Evolutionary conservation across 2,888 invertebrate species (phyloP).

Genomic region (Subacronicta megacephala): DNA sequence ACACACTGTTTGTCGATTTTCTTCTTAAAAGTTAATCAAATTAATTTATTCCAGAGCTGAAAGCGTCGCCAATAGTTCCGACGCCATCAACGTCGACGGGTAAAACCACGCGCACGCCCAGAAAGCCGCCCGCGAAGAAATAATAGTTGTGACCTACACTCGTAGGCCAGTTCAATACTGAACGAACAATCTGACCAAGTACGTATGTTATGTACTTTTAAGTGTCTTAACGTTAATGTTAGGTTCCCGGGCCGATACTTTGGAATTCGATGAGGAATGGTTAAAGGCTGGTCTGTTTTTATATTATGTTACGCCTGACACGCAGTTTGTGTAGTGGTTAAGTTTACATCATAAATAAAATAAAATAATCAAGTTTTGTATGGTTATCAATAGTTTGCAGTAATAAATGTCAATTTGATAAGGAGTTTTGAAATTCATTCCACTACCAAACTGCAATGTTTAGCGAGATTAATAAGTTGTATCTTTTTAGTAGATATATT

Average conservation of each 20-base stretch:
- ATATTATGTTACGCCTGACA: constrained; percentile 27
- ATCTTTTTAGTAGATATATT: constrained; percentile 55
- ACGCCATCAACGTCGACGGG: constrained; percentile 86
- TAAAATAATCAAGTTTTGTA: background rate
- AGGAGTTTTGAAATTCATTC: constrained; percentile 10
- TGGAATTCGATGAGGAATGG: constrained; percentile 38
- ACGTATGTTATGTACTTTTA: constrained; percentile 54
- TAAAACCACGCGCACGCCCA: constrained; percentile 82
- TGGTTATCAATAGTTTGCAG: background rate
- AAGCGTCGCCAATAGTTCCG: constrained; percentile 77
- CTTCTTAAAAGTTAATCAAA: background rate
- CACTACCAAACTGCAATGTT: constrained; percentile 30
- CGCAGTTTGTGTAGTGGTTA: constrained; percentile 28
- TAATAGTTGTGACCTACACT: constrained; percentile 67
- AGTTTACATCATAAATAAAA: background rate
- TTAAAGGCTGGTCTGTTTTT: constrained; percentile 36
- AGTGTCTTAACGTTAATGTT: constrained; percentile 61
- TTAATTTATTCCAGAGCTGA: constrained; percentile 67
- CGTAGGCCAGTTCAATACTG: constrained; percentile 41
- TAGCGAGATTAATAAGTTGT: constrained; percentile 44
- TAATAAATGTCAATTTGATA: constrained; percentile 24
- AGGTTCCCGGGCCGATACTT: constrained; percentile 44
- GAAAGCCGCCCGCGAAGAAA: constrained; percentile 84
- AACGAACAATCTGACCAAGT: constrained; percentile 58
- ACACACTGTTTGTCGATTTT: too few relatives aligned